phyloP scores from a whole-genome alignment of 2,113 vertebrate genomes.

The Lethenteron reissneri region DNA sequence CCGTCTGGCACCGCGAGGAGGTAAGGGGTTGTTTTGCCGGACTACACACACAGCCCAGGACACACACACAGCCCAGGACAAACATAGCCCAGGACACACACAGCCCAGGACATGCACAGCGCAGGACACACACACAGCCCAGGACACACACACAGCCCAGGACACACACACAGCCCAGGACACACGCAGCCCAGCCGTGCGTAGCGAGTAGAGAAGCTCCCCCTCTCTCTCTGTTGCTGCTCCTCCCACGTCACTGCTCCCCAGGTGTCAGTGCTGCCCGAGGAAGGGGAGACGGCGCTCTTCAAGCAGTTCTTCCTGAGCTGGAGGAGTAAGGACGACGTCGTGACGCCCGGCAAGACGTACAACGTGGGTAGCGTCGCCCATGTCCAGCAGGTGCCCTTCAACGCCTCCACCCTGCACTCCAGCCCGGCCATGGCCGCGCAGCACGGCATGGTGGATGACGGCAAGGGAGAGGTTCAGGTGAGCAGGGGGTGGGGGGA shows the following conservation, averaged over 20 bases:
- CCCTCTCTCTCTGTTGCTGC: too few relatives aligned
- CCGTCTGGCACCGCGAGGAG: too few relatives aligned
- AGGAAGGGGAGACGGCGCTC: conserved; percentile 21
- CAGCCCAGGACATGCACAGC: too few relatives aligned
- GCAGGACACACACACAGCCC: too few relatives aligned
- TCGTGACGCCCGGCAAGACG: conserved; percentile 16
- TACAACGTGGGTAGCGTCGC: conserved; percentile 21
- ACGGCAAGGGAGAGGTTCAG: conserved; percentile 28
- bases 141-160: too few relatives aligned
- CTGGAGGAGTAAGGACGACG: conserved; percentile 27
- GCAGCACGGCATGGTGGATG: conserved; percentile 30
- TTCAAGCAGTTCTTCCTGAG: conserved; percentile 35
- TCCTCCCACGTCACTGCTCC: background rate
- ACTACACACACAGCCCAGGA: too few relatives aligned
- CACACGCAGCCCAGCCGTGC: too few relatives aligned
- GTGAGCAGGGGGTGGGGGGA: conserved; percentile 12
- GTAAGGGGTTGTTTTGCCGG: too few relatives aligned
- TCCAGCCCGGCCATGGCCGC: conserved; percentile 24
- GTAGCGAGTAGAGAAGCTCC: too few relatives aligned
- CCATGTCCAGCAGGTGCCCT: conserved; percentile 22
- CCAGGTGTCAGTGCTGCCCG: conserved; percentile 25
- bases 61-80: too few relatives aligned
- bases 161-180: too few relatives aligned
- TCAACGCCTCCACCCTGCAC: conserved; percentile 25
- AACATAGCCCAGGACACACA: too few relatives aligned